These are phyloP conservation scores for Malacoctenus gilli DNA, from an alignment of 2,797 vertebrate species.

Conservation along the genomic window DNA sequence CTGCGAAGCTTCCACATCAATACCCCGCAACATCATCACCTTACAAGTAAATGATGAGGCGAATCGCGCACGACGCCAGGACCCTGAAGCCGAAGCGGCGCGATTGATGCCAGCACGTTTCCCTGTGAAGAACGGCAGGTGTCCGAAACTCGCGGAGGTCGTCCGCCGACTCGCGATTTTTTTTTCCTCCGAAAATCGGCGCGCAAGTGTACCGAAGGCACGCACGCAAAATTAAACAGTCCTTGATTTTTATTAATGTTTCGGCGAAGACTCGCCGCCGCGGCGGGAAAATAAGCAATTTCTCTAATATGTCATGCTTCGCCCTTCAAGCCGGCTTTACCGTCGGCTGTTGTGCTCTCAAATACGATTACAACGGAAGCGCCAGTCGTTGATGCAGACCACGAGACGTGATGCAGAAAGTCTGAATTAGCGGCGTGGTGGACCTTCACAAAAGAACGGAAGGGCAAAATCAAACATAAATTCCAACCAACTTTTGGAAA, in stretches of 20 bases:
- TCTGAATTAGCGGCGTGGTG: slow-evolving; percentile 8
- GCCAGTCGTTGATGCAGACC: slow-evolving; percentile 5
- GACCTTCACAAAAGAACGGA: background rate
- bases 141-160: background rate
- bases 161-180: background rate
- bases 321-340: slow-evolving; percentile 7
- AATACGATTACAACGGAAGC: slow-evolving; percentile 15
- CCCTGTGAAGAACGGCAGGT: background rate
- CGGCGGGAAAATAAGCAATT: background rate
- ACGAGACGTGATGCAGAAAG: slow-evolving; percentile 6
- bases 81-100: background rate
- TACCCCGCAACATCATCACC: background rate
- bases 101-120: background rate
- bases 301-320: background rate
- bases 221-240: background rate
- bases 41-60: background rate
- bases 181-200: background rate
- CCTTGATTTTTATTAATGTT: background rate
- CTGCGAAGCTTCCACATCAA: background rate
- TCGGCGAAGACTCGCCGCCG: background rate
- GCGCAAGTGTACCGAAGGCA: background rate
- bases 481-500: too few relatives aligned
- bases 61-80: background rate
- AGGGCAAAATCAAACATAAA: too few relatives aligned
- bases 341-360: background rate